These are phyloP conservation scores for Theretra japonica DNA, from an alignment of 2,888 invertebrate genomes.

Conservation along the genomic window DNA sequence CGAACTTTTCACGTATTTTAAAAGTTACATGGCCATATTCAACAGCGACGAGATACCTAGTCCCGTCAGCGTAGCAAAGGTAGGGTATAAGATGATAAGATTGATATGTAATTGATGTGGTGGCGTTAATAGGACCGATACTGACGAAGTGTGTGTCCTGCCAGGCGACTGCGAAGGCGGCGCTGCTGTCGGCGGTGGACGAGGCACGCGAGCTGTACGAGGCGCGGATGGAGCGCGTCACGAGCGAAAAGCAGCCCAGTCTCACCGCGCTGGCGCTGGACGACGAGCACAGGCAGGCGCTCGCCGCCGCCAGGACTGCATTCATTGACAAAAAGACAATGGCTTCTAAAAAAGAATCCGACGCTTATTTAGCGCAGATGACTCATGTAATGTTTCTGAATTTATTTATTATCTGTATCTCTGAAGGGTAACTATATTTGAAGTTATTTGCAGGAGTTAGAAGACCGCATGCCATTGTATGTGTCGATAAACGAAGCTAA, in stretches of 20 bases:
- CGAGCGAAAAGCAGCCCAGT: constrained; percentile 33
- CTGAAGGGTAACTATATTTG: too few species aligned
- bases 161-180: constrained; percentile 35
- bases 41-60: constrained; percentile 34
- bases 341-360: constrained; percentile 28
- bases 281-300: constrained; percentile 29
- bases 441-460: constrained; percentile 30
- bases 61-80: constrained; percentile 33
- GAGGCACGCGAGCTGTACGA: constrained; percentile 35
- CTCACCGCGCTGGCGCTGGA: constrained; percentile 32
- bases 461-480: constrained; percentile 26
- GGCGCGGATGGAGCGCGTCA: constrained; percentile 33
- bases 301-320: constrained; percentile 25
- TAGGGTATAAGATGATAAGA: background rate
- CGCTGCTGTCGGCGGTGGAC: constrained; percentile 33
- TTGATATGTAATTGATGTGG: background rate
- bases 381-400: constrained; percentile 7
- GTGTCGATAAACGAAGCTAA: constrained; percentile 31
- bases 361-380: constrained; percentile 16
- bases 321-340: constrained; percentile 36
- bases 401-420: background rate
- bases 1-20: constrained; percentile 34
- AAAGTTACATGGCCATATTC: constrained; percentile 34
- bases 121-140: background rate
- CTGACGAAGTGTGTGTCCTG: background rate